Conservation (phyloP, 2,113 vertebrate species). For the Oryzias curvinotus region DNA sequence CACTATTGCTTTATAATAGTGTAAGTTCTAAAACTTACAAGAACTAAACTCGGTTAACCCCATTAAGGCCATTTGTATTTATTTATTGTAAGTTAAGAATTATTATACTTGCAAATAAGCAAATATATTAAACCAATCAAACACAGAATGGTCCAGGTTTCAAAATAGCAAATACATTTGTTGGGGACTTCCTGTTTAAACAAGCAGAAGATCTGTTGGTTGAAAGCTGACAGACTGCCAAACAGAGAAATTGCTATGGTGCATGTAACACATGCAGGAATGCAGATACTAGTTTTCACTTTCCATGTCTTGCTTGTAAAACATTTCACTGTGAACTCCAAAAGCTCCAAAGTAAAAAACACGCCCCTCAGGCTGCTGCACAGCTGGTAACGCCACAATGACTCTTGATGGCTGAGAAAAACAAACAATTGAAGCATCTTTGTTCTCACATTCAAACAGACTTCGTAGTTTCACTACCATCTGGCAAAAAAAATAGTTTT, state of each 20-base stretch:
- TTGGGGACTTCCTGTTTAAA: constrained; percentile 43
- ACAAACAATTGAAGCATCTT: constrained; percentile 37
- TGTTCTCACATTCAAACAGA: too few species aligned
- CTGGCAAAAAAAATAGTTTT: too few species aligned
- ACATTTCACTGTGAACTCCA: constrained; percentile 65
- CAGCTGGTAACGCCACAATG: constrained; percentile 62
- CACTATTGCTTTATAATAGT: too few species aligned
- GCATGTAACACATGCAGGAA: constrained; percentile 39
- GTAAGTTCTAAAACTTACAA: too few species aligned
- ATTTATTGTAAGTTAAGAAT: too few species aligned
- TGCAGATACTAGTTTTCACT: constrained; percentile 58
- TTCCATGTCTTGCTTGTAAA: constrained; percentile 58
- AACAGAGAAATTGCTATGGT: constrained; percentile 51
- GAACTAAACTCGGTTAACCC: too few species aligned
- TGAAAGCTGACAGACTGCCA: constrained; percentile 57
- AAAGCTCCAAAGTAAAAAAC: constrained; percentile 65
- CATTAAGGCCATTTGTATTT: too few species aligned
- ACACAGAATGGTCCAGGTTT: not conserved
- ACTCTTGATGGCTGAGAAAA: constrained; percentile 59
- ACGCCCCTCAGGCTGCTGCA: constrained; percentile 68
- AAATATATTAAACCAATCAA: too few species aligned
- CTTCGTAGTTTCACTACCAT: too few species aligned
- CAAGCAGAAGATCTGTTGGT: constrained; percentile 51
- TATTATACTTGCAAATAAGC: too few species aligned
- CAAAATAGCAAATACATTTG: constrained; percentile 58